phyloP scores from a whole-genome alignment of 2,797 vertebrate genomes.

The Betta splendens region DNA sequence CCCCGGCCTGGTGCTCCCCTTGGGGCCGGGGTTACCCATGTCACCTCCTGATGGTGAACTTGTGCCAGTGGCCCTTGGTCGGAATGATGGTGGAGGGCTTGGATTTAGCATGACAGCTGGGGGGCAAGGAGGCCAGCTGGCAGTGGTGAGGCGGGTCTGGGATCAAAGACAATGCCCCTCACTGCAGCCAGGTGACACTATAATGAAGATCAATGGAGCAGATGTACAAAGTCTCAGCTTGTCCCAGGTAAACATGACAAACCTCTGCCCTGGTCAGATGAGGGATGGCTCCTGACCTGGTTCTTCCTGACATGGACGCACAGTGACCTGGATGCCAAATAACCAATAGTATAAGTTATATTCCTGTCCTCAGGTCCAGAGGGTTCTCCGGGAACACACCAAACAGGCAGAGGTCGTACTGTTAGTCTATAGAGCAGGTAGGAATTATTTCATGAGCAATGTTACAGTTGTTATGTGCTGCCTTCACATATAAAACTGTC shows the following conservation, averaged over 20 bases:
- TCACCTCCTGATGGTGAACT: conserved; percentile 63
- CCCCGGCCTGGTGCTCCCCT: conserved; percentile 36
- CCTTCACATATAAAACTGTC: neutral
- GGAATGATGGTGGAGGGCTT: conserved; percentile 73
- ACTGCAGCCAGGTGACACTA: conserved; percentile 81
- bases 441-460: neutral
- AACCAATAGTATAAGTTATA: neutral
- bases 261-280: too few species aligned
- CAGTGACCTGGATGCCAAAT: neutral
- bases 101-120: conserved; percentile 83
- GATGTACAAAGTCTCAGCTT: conserved; percentile 83
- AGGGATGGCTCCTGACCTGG: neutral
- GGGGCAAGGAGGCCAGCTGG: conserved; percentile 75
- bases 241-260: conserved; percentile 71
- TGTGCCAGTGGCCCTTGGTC: conserved; percentile 78
- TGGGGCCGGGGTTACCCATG: conserved; percentile 21
- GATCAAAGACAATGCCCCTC: conserved; percentile 80
- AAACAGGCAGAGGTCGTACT: conserved; percentile 84
- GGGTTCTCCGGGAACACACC: conserved; percentile 83
- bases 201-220: conserved; percentile 86
- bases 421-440: conserved; percentile 82
- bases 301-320: neutral
- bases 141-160: conserved; percentile 83
- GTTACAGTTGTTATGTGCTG: neutral
- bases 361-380: conserved; percentile 78